These are phyloP conservation scores for Idaea dimidiata DNA, from an alignment of 2,888 invertebrate species.

Conservation along the genomic window DNA sequence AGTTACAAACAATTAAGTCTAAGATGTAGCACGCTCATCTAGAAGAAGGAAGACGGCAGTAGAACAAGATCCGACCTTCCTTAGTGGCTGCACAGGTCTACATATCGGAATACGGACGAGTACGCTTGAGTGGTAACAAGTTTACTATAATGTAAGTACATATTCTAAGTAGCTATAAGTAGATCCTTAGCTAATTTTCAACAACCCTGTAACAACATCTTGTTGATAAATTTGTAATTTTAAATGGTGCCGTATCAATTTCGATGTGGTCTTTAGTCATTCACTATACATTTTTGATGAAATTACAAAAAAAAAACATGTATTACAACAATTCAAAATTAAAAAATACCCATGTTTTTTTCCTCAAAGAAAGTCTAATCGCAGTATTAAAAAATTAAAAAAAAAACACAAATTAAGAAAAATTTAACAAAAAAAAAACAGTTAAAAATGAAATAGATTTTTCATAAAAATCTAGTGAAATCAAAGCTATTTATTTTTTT, in stretches of 20 bases:
- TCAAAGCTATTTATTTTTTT: slow-evolving; percentile 26
- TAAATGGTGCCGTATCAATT: slow-evolving; percentile 5
- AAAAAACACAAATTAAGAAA: no score
- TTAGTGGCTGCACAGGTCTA: no score
- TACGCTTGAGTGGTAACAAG: no score
- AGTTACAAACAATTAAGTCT: no score
- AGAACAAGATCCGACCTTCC: no score
- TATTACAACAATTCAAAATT: background rate
- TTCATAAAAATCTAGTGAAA: background rate
- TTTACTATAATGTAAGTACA: no score
- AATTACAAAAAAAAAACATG: background rate
- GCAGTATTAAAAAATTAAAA: background rate
- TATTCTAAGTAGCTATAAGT: no score
- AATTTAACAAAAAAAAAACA: background rate
- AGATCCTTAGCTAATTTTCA: no score
- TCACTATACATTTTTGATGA: slow-evolving; percentile 10
- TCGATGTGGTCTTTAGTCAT: slow-evolving; percentile 26
- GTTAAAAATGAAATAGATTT: background rate
- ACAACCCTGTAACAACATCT: slow-evolving; percentile 13
- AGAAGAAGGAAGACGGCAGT: no score
- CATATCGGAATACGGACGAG: no score
- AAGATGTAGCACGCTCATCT: no score
- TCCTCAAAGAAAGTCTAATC: background rate
- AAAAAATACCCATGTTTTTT: no score
- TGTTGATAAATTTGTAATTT: background rate